Evolutionary conservation across 2,888 invertebrate species (phyloP), one percentile per base, ranked within the genome.

Genomic region (Ormia ochracea): DNA sequence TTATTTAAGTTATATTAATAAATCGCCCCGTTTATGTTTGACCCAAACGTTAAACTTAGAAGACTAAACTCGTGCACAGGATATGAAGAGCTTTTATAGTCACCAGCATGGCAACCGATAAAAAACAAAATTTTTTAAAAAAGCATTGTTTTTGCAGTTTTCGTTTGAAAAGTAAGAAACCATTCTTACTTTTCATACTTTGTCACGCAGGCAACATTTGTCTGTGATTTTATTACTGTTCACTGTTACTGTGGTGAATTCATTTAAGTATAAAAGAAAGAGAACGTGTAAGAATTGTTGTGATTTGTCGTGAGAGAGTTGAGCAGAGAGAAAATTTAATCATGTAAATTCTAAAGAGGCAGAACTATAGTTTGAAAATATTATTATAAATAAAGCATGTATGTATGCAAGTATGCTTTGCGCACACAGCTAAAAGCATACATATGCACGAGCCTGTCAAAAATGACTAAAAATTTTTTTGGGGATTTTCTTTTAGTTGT

Each of bases 21-120:
- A 45, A 28, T 31, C 19, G 12, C 19, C 43, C 43, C 41, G 38
- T 38, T 58, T 41, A 7, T 12, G 73, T 61, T 56, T 63, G 45
- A 73, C 33, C 21, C n/a, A 9, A 56, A 14, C 45, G 56, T 33
- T 66, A 31, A 41, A 54, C 61, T 61, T 43, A 56, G n/a, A 28
- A 38, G 41, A 81, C 81, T 81, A 48, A 78, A 78, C 48, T 65
- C 14, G 12, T 56, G 12, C 63, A 59, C 66, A 61, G 61, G 48
- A 75, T 48, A 45, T 66, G 14, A 1, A 41, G 26, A 28, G 59
- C 78, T 81, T 81, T 81, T 81, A 81, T 81, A 81, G 81, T 54
- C 81, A 41, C 9, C 54, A 61, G 54, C 74, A 45, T 66, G 65
- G 12, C 74, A 45, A 66, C 54, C 10, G 5, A 61, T 59, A 66